Base-by-base conservation (phyloP, 2,888 invertebrate genomes). In the Drosophila kanekoi region DNA sequence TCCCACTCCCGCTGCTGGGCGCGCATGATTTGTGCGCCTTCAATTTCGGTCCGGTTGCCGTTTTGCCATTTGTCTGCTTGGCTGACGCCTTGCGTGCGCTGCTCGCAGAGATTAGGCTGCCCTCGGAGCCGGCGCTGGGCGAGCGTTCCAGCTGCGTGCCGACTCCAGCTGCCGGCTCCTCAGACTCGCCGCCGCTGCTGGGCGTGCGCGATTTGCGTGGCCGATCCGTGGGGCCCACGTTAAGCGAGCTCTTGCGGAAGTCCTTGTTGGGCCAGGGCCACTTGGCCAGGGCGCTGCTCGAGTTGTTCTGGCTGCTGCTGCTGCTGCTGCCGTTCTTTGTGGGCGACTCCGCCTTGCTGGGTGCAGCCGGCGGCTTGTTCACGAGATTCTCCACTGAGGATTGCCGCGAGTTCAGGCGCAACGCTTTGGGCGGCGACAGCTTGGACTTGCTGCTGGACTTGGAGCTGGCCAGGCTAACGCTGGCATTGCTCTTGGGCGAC, bases 181-280 rank as follows among this genome's bases (percentile, higher is more conserved):
- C 92, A 0, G 91, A 91, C 37, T 92, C 92, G 0, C 89, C 91
- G 0, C 92, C 90, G 10, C 91, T 91, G 71, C 92, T 92, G 3
- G 92, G 91, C 0, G 93, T 92, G 59, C 91, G 92, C 59, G 91
- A 92, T 63, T 92, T 92, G 1, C 92, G 78, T 0, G 92, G 91
- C 0, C 92, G 83, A 59, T 92, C 92, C 0, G 92, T 91, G 32
- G 93, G 93, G 45, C 93, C 94, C 92, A 96, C 95, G 91, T 96
- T 96, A 13, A 96, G 90, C 0, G 95, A 94, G 0, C 96, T 96
- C 90, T 96, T 96, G 37, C 96, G 93, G 79, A 95, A 95, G 89
- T 96, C 96, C 91, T 96, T 96, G 90, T 96, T 96, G 20, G 94
- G 93, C 78, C 90, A 89, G 8, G 94, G 93, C 78, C 90, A 89